A percentile compares a stretch with the other conserved stretches of the same genome.
Conservation (phyloP, 1,140 invertebrate species). For the Rhagoletis zephyria region DNA sequence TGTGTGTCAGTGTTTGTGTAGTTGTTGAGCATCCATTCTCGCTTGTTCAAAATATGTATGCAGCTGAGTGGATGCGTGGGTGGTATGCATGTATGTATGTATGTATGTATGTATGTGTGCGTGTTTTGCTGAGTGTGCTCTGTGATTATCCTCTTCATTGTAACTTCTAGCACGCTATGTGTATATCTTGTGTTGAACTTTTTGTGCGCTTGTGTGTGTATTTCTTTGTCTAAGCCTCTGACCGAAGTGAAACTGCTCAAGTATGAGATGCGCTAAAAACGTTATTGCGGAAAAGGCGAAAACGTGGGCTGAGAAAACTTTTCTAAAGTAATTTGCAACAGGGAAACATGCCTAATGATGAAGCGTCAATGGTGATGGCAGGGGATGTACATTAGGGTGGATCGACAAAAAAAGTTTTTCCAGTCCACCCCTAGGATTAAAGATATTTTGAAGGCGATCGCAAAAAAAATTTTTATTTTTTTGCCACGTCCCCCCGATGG, state of each 20-base stretch:
- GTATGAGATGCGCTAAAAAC: not conserved
- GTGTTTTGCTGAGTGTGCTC: not conserved
- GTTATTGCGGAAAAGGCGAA: not conserved
- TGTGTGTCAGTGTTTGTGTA: not conserved
- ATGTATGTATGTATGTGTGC: too few relatives aligned
- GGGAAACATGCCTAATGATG: not conserved
- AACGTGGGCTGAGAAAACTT: not conserved
- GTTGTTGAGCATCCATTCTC: not conserved
- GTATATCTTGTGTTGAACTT: not conserved
- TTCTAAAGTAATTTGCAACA: not conserved
- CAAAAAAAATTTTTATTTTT: too few relatives aligned
- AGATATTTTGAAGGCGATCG: too few relatives aligned
- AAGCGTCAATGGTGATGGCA: too few relatives aligned
- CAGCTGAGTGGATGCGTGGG: not conserved
- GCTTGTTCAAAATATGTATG: not conserved
- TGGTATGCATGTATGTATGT: not conserved
- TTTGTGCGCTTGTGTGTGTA: not conserved
- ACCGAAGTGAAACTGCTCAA: conserved; percentile 8
- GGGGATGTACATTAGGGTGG: not conserved
- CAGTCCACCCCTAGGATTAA: too few relatives aligned
- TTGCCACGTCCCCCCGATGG: too few relatives aligned
- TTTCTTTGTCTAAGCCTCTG: not conserved
- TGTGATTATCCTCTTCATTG: conserved; percentile 17
- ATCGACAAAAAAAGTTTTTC: too few relatives aligned
- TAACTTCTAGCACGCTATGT: not conserved